Conservation (phyloP, 2,888 invertebrate genomes). For the Catocala sponsa region DNA sequence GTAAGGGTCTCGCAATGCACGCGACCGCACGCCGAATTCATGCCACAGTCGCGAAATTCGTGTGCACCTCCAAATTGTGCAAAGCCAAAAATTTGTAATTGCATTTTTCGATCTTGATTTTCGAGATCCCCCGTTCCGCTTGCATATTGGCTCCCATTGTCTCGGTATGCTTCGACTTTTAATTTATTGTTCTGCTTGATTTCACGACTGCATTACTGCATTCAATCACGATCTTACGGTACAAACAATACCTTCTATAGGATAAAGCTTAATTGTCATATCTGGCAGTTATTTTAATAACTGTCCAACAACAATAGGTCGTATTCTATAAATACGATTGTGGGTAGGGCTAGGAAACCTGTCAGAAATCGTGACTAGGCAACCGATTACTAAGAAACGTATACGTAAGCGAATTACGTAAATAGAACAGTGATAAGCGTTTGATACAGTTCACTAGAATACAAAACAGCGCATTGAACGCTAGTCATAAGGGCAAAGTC, state of each 20-base stretch:
- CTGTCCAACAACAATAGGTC: slow-evolving; percentile 34
- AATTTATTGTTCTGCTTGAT: slow-evolving; percentile 3
- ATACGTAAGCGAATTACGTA: slow-evolving; percentile 12
- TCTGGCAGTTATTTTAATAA: slow-evolving; percentile 34
- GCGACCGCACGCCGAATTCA: slow-evolving; percentile 41
- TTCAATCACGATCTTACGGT: slow-evolving; percentile 16
- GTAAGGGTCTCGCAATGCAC: slow-evolving; percentile 43
- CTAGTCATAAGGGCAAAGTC: background rate
- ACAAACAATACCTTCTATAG: slow-evolving; percentile 24
- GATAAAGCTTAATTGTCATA: slow-evolving; percentile 25
- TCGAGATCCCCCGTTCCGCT: slow-evolving; percentile 9
- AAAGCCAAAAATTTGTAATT: slow-evolving; percentile 36
- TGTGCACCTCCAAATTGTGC: slow-evolving; percentile 27
- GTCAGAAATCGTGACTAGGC: slow-evolving; percentile 33
- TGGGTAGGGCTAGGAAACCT: slow-evolving; percentile 32
- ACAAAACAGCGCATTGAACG: background rate
- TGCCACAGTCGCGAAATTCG: slow-evolving; percentile 36
- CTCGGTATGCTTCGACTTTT: slow-evolving; percentile 10
- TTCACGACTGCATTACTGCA: slow-evolving; percentile 6
- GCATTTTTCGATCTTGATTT: slow-evolving; percentile 41
- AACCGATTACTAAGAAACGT: slow-evolving; percentile 12
- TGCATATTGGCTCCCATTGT: slow-evolving; percentile 15
- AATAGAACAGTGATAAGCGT: slow-evolving; percentile 16
- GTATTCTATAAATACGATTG: slow-evolving; percentile 6
- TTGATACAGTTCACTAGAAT: slow-evolving; percentile 15